Evolutionary conservation across 2,888 invertebrate genomes (phyloP).

Genomic region (Trissonchulus sp.): DNA sequence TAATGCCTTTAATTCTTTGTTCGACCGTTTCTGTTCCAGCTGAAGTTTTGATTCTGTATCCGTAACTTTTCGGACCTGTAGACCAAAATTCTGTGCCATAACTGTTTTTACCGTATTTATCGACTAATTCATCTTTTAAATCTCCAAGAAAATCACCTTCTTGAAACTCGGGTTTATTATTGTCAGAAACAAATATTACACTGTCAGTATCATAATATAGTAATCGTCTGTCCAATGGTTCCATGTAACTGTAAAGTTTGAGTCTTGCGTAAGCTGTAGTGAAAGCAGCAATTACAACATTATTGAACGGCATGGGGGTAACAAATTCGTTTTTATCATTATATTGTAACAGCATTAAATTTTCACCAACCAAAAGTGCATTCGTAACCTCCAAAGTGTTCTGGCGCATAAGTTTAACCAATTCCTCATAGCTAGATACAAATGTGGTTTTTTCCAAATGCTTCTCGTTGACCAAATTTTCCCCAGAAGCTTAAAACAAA

Average conservation of each 20-base stretch:
- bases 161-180: not conserved
- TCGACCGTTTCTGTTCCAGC: not conserved
- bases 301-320: slow-evolving; percentile 31
- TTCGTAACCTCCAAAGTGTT: not conserved
- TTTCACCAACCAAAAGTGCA: not conserved
- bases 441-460: not conserved
- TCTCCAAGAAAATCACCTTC: slow-evolving; percentile 15
- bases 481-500: slow-evolving; percentile 12
- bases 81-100: not conserved
- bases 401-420: not conserved
- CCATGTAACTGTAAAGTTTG: slow-evolving; percentile 47
- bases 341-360: not conserved
- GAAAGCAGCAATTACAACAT: slow-evolving; percentile 50
- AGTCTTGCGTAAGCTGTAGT: slow-evolving; percentile 50
- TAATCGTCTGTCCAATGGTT: slow-evolving; percentile 43
- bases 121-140: slow-evolving; percentile 10
- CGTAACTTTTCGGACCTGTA: slow-evolving; percentile 2
- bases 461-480: slow-evolving; percentile 15
- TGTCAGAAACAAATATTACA: not conserved
- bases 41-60: not conserved
- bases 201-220: slow-evolving; percentile 51
- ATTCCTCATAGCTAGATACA: not conserved
- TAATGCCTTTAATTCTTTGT: slow-evolving; percentile 8
- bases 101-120: not conserved
- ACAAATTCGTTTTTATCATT: not conserved